Evolutionary conservation across 1,140 invertebrate species (phyloP), one percentile per base, ranked within the genome.

Genomic region (Pemphigus obesinymphae): DNA sequence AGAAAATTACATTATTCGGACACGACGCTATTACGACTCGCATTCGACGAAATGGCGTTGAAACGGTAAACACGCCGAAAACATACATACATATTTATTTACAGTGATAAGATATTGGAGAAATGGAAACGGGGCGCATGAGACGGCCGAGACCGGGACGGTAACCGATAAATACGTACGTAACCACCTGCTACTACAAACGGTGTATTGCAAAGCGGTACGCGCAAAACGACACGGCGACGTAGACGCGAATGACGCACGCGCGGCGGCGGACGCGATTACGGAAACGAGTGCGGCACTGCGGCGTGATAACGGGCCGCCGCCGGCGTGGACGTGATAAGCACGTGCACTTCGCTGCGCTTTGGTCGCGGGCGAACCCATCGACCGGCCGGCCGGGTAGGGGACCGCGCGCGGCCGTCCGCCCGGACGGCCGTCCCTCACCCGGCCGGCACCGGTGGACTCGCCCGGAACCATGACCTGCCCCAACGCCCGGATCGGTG

Each of bases 271-370:
- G 50, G 23, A 55, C 23, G n/a, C 26, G 58, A 17, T n/a, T 23
- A 13, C 53, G 58, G 26, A 31, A 15, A 5, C 13, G 26, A 29
- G 6, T 17, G 58, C 5, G 15, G 26, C 29, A 61, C 58, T 3
- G 29, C 31, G 61, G 61, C 61, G 76, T 63, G 76, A 80, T 45
- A 63, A 63, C 34, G 5, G 1, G 50, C 13, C 4, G 20, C 50
- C 31, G 17, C 17, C 50, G 50, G 29, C n/a, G n/a, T n/a, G n/a
- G n/a, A n/a, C n/a, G n/a, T 55, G 75, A 78, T 78, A 61, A 61
- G 75, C 76, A 80, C 53, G 76, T 80, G 76, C 76, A 80, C 55
- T 80, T 61, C n/a, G 23, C 34, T 80, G 76, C 76, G 55, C 55
- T 80, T 80, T 80, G 76, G 37, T 40, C 20, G 76, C 20, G 37